Base-by-base conservation (phyloP, 2,888 invertebrate genomes). In the Himalopsyche japonica region DNA sequence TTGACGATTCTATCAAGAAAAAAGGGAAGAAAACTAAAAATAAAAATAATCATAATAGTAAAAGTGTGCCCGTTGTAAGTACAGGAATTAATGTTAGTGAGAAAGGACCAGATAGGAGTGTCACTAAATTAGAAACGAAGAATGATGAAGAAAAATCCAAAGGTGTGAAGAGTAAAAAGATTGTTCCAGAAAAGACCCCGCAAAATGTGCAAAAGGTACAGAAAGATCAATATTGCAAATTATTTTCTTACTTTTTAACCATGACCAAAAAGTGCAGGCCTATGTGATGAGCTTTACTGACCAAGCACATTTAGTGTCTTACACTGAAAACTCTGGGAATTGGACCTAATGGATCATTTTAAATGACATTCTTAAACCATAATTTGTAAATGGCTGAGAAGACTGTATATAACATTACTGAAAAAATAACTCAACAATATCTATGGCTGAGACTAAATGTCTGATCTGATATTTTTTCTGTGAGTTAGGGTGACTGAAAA, bases 1-100 rank as follows among this genome's bases (percentile, higher is more conserved):
- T 91, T 87, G 91, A 90, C 49, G 91, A 93, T 86, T 90, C 90
- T 15, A 89, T 91, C 18, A 89, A 87, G 84, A 89, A 88, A 89
- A 88, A 88, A 89, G 89, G 88, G 90, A 87, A 89, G 89, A 88
- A 86, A 81, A 88, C 86, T 57, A 89, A 87, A 86, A 90, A 88
- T 86, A 90, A 89, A 87, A 90, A 87, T 32, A 82, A 87, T 84
- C 88, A 88, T 85, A 87, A 83, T 57, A 86, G 81, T 48, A 88
- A 84, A 82, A 57, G 88, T 84, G 81, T 87, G 76, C 34, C 88
- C 88, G 81, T 89, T 88, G 87, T 89, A 88, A 87, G 88, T 84
- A 79, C 87, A 24, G 80, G 76, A 79, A 80, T 47, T 70, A 70
- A 20, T 27, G n/a, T 80, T 79, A 77, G 80, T 43, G 85, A 84